Evolutionary conservation across 1,140 invertebrate species (phyloP).

Genomic region (Littorina saxatilis): DNA sequence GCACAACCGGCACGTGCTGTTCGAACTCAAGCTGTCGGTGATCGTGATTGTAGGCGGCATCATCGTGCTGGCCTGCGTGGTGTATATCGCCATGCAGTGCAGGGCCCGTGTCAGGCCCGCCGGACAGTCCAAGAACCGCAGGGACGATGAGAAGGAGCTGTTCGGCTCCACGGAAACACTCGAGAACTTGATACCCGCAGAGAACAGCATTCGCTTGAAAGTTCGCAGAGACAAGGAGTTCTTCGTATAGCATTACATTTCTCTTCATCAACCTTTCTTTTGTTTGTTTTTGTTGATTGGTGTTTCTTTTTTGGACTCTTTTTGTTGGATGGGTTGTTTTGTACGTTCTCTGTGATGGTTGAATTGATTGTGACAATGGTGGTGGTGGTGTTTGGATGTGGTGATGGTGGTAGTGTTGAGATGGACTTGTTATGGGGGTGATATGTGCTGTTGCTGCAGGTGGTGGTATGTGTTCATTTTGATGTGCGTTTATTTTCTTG

Average conservation of each 20-base stretch:
- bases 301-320: no score
- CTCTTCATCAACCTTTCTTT: no score
- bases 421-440: no score
- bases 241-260: constrained; percentile 42
- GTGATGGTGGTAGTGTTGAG: no score
- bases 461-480: no score
- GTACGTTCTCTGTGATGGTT: no score
- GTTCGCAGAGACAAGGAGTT: constrained; percentile 47
- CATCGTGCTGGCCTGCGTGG: constrained; percentile 48
- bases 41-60: constrained; percentile 52
- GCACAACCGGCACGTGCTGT: constrained; percentile 54
- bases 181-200: constrained; percentile 42
- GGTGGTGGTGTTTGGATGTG: no score
- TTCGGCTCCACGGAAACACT: constrained; percentile 46
- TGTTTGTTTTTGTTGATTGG: background rate
- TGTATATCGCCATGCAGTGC: constrained; percentile 55
- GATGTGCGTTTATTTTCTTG: no score
- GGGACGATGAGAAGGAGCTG: constrained; percentile 37
- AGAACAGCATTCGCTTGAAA: constrained; percentile 43
- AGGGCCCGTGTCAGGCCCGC: constrained; percentile 19
- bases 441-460: no score
- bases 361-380: no score
- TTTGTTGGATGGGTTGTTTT: no score
- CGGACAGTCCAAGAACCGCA: background rate
- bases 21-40: constrained; percentile 55